These are phyloP conservation scores for Pseudotriccus pelzelni DNA, from an alignment of 2,797 vertebrate species.

Conservation along the genomic window DNA sequence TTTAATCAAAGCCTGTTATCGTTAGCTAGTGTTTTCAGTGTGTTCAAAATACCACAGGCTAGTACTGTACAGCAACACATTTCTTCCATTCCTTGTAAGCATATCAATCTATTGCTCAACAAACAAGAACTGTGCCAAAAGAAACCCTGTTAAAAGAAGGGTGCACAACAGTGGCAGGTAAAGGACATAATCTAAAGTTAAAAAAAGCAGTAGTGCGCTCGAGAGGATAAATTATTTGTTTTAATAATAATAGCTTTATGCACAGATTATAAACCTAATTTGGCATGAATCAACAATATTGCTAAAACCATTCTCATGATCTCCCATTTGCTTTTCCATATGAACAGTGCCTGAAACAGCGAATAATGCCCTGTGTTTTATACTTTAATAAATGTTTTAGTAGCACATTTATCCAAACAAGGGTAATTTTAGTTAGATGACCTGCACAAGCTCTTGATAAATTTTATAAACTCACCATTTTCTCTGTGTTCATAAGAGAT, in stretches of 20 bases:
- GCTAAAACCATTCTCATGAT: slow-evolving; percentile 9
- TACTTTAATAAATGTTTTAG: neutral
- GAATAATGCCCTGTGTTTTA: neutral
- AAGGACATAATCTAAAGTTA: neutral
- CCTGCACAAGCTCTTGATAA: neutral
- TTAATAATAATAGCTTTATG: slow-evolving; percentile 24
- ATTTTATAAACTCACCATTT: neutral
- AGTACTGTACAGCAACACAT: neutral
- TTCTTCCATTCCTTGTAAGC: slow-evolving; percentile 8
- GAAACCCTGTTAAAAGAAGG: neutral
- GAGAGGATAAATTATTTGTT: slow-evolving; percentile 14
- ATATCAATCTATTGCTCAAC: neutral
- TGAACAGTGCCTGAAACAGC: neutral
- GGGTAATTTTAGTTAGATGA: neutral
- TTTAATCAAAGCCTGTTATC: neutral
- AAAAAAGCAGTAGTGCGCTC: neutral
- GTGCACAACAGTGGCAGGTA: neutral
- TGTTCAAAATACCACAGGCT: neutral
- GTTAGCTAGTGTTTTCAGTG: neutral
- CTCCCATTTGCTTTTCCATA: slow-evolving; percentile 24
- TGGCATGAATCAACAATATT: slow-evolving; percentile 23
- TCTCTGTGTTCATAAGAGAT: neutral
- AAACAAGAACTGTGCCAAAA: slow-evolving; percentile 18
- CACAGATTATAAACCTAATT: slow-evolving; percentile 51
- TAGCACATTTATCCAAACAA: neutral